Evolutionary conservation across 2,888 invertebrate genomes (phyloP).

Genomic region (Abscondita cerata): DNA sequence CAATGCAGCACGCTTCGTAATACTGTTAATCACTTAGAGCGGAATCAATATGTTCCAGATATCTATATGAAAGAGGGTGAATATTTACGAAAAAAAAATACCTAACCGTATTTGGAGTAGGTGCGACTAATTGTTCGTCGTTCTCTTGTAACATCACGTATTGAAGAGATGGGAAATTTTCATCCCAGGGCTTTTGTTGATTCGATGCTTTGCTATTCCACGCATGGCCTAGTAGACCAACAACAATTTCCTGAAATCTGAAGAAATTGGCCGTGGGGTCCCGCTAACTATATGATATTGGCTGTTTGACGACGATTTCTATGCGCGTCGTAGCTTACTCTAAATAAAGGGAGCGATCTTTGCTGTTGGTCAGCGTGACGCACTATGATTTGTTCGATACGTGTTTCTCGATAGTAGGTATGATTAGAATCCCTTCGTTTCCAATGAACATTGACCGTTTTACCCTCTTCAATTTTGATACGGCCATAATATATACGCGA

Average conservation of each 20-base stretch:
- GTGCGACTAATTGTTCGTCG: conserved; percentile 37
- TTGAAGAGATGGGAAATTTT: conserved; percentile 22
- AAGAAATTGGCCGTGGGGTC: conserved; percentile 54
- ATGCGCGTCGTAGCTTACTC: conserved; percentile 54
- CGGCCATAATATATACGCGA: conserved; percentile 39
- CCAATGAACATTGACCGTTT: conserved; percentile 21
- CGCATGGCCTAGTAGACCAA: conserved; percentile 45
- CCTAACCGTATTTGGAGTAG: conserved; percentile 24
- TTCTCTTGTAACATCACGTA: conserved; percentile 41
- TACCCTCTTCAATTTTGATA: conserved; percentile 24
- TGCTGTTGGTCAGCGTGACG: conserved; percentile 53
- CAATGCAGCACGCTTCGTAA: conserved; percentile 38
- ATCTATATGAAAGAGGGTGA: conserved; percentile 30
- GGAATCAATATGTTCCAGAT: conserved; percentile 50
- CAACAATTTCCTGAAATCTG: conserved; percentile 56
- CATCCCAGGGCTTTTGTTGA: conserved; percentile 26
- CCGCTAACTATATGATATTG: conserved; percentile 54
- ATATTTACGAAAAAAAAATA: conserved; percentile 22
- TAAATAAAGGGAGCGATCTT: conserved; percentile 51
- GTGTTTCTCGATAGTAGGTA: conserved; percentile 46
- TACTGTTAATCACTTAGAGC: conserved; percentile 47
- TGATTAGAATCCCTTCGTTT: conserved; percentile 33
- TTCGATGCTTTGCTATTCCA: conserved; percentile 39
- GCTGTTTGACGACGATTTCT: conserved; percentile 58
- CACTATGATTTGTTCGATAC: conserved; percentile 59